Conservation (phyloP, 2,113 vertebrate species). For the Pelecanus crispus region DNA sequence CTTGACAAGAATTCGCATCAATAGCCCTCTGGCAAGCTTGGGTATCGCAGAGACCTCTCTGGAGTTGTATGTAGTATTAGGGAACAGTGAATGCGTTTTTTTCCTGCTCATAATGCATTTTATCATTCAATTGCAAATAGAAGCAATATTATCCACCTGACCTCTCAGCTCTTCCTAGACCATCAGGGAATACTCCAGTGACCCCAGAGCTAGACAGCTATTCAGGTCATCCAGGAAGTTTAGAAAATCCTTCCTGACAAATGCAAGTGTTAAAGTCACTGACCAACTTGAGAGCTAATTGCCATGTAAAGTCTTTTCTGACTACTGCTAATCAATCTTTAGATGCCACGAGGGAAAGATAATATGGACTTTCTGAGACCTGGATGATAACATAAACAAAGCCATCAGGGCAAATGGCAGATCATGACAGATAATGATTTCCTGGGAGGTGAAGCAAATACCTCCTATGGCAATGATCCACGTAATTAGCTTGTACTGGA, state of each 20-base stretch:
- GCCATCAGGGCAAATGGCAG: background rate
- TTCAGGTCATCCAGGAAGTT: background rate
- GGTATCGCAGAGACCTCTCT: background rate
- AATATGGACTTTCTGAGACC: background rate
- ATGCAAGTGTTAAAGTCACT: background rate
- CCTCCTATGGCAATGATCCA: background rate
- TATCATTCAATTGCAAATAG: background rate
- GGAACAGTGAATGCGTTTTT: background rate
- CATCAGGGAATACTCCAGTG: background rate
- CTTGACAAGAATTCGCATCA: background rate
- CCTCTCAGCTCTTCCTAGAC: background rate
- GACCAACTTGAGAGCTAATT: background rate
- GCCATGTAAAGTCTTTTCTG: background rate
- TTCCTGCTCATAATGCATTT: background rate
- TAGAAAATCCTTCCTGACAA: background rate
- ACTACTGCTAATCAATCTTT: background rate
- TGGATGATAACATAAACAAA: conserved; percentile 14
- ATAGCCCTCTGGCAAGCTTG: background rate
- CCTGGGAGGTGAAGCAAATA: conserved; percentile 9
- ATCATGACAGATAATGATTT: conserved; percentile 19
- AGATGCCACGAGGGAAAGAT: background rate
- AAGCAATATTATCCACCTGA: background rate
- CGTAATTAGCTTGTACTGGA: background rate
- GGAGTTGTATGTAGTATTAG: background rate
- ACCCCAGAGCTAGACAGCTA: background rate